Conservation (phyloP, 2,888 invertebrate genomes). For the Pyrochroa serraticornis region DNA sequence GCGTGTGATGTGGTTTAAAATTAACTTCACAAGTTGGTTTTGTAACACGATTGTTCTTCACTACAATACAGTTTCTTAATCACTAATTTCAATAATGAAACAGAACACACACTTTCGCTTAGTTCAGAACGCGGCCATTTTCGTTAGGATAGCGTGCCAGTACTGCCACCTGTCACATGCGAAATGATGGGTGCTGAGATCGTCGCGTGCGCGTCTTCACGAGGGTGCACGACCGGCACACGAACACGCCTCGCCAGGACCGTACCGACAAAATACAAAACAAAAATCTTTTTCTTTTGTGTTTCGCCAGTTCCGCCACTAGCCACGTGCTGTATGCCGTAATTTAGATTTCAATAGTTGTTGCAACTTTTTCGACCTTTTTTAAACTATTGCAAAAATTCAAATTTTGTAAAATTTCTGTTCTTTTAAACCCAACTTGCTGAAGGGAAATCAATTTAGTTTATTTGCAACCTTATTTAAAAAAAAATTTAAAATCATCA, state of each 20-base stretch:
- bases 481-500: too few species aligned
- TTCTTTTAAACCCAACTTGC: too few species aligned
- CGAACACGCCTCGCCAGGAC: constrained; percentile 8
- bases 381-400: too few species aligned
- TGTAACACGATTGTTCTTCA: constrained; percentile 38
- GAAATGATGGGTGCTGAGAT: constrained; percentile 45
- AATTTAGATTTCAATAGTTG: too few species aligned
- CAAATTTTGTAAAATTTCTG: too few species aligned
- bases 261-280: not conserved
- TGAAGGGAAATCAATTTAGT: too few species aligned
- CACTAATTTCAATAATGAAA: constrained; percentile 43
- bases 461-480: too few species aligned
- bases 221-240: constrained; percentile 34
- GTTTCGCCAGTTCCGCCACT: too few species aligned
- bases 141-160: constrained; percentile 53
- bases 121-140: constrained; percentile 55
- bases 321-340: too few species aligned
- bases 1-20: constrained; percentile 1
- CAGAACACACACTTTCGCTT: constrained; percentile 46
- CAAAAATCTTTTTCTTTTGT: not conserved
- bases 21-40: constrained; percentile 37
- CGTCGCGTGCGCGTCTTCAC: constrained; percentile 48
- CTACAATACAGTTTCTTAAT: constrained; percentile 39
- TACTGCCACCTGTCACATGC: constrained; percentile 57
- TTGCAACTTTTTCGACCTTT: too few species aligned